phyloP scores from a whole-genome alignment of 2,797 vertebrate species.

The Pantherophis vulpinus region DNA sequence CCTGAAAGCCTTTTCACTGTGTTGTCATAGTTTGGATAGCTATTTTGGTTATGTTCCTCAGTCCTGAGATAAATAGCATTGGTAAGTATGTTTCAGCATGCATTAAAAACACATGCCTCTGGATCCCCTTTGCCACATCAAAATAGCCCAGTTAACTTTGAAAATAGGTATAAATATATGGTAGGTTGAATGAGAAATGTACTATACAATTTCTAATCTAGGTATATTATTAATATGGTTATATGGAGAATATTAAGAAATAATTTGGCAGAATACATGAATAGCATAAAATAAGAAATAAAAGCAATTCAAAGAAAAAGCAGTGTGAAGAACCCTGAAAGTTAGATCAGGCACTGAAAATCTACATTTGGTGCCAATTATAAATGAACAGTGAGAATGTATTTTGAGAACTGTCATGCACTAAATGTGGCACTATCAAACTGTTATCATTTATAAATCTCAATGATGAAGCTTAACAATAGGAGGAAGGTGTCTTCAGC shows the following conservation, averaged over 20 bases:
- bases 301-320: not conserved
- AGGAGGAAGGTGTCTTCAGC: not conserved
- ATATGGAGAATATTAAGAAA: not conserved
- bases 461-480: not conserved
- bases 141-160: not conserved
- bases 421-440: not conserved
- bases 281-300: not conserved
- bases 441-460: not conserved
- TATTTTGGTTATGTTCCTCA: not conserved
- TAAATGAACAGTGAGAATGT: not conserved
- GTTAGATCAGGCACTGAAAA: not conserved
- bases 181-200: not conserved
- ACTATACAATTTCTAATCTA: not conserved
- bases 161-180: not conserved
- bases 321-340: not conserved
- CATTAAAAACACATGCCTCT: not conserved
- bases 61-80: not conserved
- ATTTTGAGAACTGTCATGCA: not conserved
- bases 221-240: not conserved
- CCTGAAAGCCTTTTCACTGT: not conserved
- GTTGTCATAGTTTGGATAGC: not conserved
- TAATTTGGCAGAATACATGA: not conserved
- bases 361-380: not conserved
- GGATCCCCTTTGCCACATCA: not conserved
- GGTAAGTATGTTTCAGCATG: not conserved